phyloP scores from a whole-genome alignment of 2,888 invertebrate genomes.

The Lithophane semibrunnea region DNA sequence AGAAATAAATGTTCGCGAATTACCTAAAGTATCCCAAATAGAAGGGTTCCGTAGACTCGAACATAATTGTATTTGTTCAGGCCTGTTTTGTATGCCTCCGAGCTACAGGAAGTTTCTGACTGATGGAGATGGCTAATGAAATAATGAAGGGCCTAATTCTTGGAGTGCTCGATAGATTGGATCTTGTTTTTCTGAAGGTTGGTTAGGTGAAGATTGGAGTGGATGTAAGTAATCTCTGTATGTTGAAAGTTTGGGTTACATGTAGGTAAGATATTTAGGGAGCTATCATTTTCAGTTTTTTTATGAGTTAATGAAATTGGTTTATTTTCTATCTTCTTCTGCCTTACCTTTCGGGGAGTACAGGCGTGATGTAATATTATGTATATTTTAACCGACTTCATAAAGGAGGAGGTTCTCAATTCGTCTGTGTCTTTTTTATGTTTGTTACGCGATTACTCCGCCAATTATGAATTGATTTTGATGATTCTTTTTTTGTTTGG shows the following conservation, averaged over 20 bases:
- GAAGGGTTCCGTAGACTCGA: constrained; percentile 47
- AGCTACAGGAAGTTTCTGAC: constrained; percentile 43
- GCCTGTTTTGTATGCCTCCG: constrained; percentile 57
- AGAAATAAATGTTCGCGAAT: constrained; percentile 55
- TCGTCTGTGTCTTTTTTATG: too few species aligned
- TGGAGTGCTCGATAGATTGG: constrained; percentile 50
- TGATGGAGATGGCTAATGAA: constrained; percentile 56
- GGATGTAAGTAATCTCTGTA: constrained; percentile 3
- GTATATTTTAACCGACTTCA: too few species aligned
- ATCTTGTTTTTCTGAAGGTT: constrained; percentile 43
- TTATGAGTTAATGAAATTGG: too few species aligned
- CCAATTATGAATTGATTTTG: too few species aligned
- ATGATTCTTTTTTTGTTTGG: too few species aligned
- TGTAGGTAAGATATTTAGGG: neutral
- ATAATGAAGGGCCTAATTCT: constrained; percentile 61
- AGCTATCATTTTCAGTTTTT: too few species aligned
- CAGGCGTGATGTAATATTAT: too few species aligned
- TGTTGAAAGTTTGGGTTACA: neutral
- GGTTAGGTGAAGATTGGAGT: constrained; percentile 34
- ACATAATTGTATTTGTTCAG: constrained; percentile 66
- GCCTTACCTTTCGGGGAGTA: too few species aligned
- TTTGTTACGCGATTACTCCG: too few species aligned
- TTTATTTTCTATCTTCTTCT: too few species aligned
- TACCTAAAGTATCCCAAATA: constrained; percentile 63
- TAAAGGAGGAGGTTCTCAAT: too few species aligned